Conservation (phyloP, 2,888 invertebrate species). For the Aquatica leii region DNA sequence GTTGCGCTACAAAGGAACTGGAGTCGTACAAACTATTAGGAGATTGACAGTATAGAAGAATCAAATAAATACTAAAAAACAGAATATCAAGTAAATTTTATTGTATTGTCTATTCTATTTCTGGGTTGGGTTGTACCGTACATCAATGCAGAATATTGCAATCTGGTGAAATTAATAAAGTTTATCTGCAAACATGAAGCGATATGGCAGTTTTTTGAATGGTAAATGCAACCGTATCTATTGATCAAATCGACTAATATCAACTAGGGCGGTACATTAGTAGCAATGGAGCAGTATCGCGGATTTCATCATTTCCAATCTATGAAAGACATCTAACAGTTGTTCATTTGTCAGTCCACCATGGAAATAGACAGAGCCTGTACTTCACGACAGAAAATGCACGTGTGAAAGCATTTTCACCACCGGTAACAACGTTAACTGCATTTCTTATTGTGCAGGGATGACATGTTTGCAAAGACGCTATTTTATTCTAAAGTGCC, state of each 20-base stretch:
- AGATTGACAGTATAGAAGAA: no score
- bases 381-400: slow-evolving; percentile 24
- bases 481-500: slow-evolving; percentile 30
- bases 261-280: slow-evolving; percentile 47
- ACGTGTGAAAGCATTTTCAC: slow-evolving; percentile 7
- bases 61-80: no score
- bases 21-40: no score
- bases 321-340: slow-evolving; percentile 16
- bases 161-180: slow-evolving; percentile 5
- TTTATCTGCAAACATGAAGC: slow-evolving; percentile 24
- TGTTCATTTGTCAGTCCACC: slow-evolving; percentile 21
- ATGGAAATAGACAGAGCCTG: slow-evolving; percentile 35
- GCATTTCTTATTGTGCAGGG: slow-evolving; percentile 23
- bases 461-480: slow-evolving; percentile 35
- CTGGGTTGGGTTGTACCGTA: slow-evolving; percentile 55
- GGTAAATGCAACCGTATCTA: slow-evolving; percentile 41
- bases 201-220: slow-evolving; percentile 41
- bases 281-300: slow-evolving; percentile 45
- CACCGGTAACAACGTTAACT: slow-evolving; percentile 29
- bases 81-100: no score
- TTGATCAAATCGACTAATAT: slow-evolving; percentile 44
- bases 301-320: no score
- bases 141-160: slow-evolving; percentile 54
- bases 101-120: no score
- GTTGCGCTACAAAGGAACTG: no score